These are phyloP conservation scores for Drosophila ercepeae DNA, from an alignment of 1,140 invertebrate genomes.

Conservation along the genomic window DNA sequence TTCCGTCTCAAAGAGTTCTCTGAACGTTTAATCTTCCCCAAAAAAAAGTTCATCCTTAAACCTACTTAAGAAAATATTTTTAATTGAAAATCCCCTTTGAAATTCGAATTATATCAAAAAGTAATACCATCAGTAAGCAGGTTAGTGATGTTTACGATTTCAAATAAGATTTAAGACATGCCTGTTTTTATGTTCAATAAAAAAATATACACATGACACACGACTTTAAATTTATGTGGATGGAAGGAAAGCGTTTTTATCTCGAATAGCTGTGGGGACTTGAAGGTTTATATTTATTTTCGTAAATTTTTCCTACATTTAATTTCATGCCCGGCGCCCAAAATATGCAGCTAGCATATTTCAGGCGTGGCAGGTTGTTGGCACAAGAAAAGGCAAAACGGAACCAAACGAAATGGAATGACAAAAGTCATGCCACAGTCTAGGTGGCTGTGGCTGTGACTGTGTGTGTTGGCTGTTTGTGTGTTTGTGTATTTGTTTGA, in stretches of 20 bases:
- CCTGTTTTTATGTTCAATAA: background rate
- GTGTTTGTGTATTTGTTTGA: slow-evolving; percentile 1
- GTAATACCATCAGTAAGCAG: slow-evolving; percentile 11
- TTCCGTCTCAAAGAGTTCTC: slow-evolving; percentile 11
- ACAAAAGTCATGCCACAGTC: slow-evolving; percentile 22
- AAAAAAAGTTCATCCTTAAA: background rate
- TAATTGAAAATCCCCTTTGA: background rate
- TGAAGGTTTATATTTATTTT: slow-evolving; percentile 3
- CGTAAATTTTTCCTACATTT: slow-evolving; percentile 33
- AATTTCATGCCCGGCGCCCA: slow-evolving; percentile 44
- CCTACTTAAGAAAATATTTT: background rate
- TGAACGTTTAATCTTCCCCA: background rate
- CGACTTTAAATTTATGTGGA: background rate
- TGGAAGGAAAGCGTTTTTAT: no score
- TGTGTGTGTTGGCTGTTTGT: background rate
- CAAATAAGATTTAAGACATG: background rate
- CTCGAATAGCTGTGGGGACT: background rate
- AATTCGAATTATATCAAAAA: background rate
- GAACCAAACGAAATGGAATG: slow-evolving; percentile 42
- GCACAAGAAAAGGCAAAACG: slow-evolving; percentile 34
- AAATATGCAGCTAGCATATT: slow-evolving; percentile 38
- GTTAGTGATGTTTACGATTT: slow-evolving; percentile 18
- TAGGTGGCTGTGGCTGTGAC: background rate
- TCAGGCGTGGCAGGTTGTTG: slow-evolving; percentile 53
- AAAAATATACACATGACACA: no score